phyloP scores from a whole-genome alignment of 2,797 vertebrate species.

The Pipistrellus nathusii region DNA sequence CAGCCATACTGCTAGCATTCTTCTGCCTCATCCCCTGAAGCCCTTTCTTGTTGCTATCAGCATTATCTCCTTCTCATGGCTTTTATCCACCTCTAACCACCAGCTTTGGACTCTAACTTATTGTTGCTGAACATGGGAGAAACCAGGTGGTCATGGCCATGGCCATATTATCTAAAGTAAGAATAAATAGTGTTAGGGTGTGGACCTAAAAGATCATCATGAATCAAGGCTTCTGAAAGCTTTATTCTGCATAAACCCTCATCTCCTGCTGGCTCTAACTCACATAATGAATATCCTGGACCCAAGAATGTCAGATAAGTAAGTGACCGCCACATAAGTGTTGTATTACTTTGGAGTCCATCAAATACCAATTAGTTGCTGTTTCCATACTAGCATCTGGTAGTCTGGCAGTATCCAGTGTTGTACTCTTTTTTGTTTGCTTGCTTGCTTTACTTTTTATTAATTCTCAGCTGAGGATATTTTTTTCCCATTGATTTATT shows the following conservation, averaged over 20 bases:
- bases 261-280: neutral
- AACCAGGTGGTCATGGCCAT: neutral
- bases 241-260: neutral
- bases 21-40: neutral
- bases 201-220: neutral
- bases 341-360: neutral
- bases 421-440: neutral
- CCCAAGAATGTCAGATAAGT: neutral
- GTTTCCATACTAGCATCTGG: neutral
- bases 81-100: neutral
- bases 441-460: neutral
- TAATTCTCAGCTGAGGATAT: neutral
- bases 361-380: neutral
- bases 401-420: neutral
- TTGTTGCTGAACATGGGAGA: neutral
- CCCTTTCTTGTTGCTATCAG: neutral
- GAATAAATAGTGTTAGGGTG: neutral
- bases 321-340: neutral
- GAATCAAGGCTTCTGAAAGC: neutral
- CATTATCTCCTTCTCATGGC: neutral
- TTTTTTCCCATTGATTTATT: neutral
- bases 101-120: neutral
- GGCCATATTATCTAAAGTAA: neutral
- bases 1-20: neutral
- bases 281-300: conserved; percentile 9